Evolutionary conservation across 2,888 invertebrate species (phyloP).

Genomic region (Parnassius smintheus): DNA sequence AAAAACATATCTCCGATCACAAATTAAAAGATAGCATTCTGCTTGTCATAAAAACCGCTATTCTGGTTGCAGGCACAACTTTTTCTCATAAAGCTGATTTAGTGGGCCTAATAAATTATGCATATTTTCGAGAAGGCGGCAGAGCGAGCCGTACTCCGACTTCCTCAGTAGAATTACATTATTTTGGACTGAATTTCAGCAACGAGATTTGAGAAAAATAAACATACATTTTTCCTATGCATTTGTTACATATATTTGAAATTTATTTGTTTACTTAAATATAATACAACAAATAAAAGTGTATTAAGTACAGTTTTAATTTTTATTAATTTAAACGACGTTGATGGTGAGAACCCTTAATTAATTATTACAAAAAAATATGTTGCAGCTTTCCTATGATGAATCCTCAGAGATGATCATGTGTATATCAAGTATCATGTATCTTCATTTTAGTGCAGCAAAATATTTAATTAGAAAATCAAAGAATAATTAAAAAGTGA

Average conservation of each 20-base stretch:
- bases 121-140: conserved; percentile 40
- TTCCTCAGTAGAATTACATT: conserved; percentile 52
- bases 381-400: too few species aligned
- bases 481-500: too few species aligned
- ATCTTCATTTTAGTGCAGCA: too few species aligned
- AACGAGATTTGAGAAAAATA: conserved; percentile 37
- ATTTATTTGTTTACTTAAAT: too few species aligned
- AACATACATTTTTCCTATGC: background rate
- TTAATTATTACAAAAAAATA: too few species aligned
- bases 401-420: too few species aligned
- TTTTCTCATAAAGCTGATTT: conserved; percentile 46
- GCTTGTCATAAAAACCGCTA: conserved; percentile 37
- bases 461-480: too few species aligned
- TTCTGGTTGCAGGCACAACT: conserved; percentile 38
- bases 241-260: background rate
- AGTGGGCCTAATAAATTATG: conserved; percentile 46
- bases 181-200: conserved; percentile 54
- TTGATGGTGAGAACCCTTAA: too few species aligned
- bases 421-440: too few species aligned
- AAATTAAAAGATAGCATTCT: conserved; percentile 21
- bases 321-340: too few species aligned
- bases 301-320: too few species aligned
- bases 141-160: conserved; percentile 42
- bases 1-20: background rate
- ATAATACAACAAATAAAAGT: too few species aligned